Evolutionary conservation across 2,888 invertebrate genomes (phyloP), one percentile per base, ranked within the genome.

Genomic region (Choreutis nemorana): DNA sequence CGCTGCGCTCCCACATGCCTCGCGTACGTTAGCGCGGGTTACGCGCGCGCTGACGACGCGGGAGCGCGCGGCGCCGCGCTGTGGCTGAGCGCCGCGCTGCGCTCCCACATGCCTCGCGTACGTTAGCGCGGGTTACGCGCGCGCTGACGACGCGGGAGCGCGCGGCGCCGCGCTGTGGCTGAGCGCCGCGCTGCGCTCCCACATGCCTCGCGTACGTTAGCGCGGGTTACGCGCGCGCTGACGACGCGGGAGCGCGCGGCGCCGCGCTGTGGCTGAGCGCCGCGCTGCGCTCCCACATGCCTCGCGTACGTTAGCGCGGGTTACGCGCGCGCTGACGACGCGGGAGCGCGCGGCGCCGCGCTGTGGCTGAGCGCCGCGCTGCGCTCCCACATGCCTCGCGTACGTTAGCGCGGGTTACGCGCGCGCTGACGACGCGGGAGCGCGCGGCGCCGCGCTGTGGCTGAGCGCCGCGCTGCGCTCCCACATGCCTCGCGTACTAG

Each of bases 161-260:
- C 81, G 82, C 39, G 89, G 82, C 0, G 84, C 81, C 1, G 81
- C 83, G 1, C 54, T 83, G 2, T 87, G 87, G 85, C 55, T 89
- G 26, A 58, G 58, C 11, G 84, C 86, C n/a, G n/a, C n/a, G n/a
- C n/a, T n/a, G n/a, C n/a, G n/a, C n/a, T n/a, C n/a, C n/a, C n/a
- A n/a, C n/a, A n/a, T n/a, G n/a, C n/a, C n/a, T n/a, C n/a, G n/a
- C 88, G 41, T 90, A 90, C 53, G 89, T 89, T 2, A 80, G 81
- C 28, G 68, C 66, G 46, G 64, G 45, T 0, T 63, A 78, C 47
- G 50, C 71, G 2, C 51, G 48, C 14, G 78, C 78, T 33, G 83
- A 86, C 7, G 90, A 90, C 59, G 87, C 90, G 1, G 90, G 90
- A 37, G 89, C 90, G 2, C 81, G 82, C 39, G 89, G 82, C 0